Base-by-base conservation (phyloP, 2,113 vertebrate species). In the Lepidothrix coronata region DNA sequence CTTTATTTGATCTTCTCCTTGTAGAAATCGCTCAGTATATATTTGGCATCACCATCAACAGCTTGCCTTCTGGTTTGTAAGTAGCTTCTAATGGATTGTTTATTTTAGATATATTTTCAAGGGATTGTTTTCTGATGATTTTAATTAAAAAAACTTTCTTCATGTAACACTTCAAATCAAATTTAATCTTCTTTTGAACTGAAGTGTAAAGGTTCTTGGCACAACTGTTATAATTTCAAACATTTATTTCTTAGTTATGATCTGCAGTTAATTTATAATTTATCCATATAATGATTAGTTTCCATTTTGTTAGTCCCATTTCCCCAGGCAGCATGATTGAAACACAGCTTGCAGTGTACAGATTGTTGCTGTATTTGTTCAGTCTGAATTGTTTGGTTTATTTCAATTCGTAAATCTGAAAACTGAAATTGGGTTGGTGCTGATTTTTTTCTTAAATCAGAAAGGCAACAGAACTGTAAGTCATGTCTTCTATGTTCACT, bases 61-160 rank as follows among this genome's bases (percentile, higher is more conserved):
- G 91, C 76, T 97, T 98, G 95, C 98, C 98, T 95, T 98, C 98
- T 96, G 98, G 98, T 95, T 98, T 98, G 98, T 98, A 98, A 98
- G 98, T 98, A 97, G 48, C 59, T 95, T 51, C 73, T 89, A 91
- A 91, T 85, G 63, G 22, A 54, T 80, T 68, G 23, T 14, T 83
- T 77, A 46, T 77, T 83, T 94, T 86, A 79, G 30, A 66, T 84
- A 20, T 1, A 33, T 5, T 83, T 79, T 66, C 44, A 79, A 92
- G 51, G 71, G 27, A 16, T 72, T 86, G 24, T 71, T 93, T 67
- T 93, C 35, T 61, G 16, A 35, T 52, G 54, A 82, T 85, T 58
- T 43, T 43, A 25, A 89, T 19, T 2, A 4, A 44, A 59, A 72
- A 76, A 65, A 18, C 30, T 54, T 88, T 84, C 18, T 62, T 90